Evolutionary conservation across 2,888 invertebrate genomes (phyloP), one percentile per base, ranked within the genome.

Genomic region (Platynereis dumerilii): DNA sequence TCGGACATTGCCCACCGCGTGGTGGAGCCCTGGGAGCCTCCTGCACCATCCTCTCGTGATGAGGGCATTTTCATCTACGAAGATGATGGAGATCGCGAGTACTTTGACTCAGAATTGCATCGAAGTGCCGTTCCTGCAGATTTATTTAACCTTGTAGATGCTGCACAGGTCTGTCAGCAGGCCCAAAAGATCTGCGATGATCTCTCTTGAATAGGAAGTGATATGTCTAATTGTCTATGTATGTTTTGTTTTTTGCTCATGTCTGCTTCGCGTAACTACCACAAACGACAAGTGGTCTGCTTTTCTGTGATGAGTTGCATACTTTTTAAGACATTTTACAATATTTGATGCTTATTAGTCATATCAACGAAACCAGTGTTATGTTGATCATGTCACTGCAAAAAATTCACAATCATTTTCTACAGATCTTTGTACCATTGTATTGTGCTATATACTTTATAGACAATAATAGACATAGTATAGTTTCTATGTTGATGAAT

Each of bases 111-210:
- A 24, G 58, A 53, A 34, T 42, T 42, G 34, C 52, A 64, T 24
- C 53, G 58, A 20, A 39, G 28, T 7, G 64, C 64, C 20, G 64
- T 58, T 22, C 29, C 58, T n/a, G 29, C 45, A n/a, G 64, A 69
- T 52, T 28, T 66, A 20, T 70, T 74, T 45, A 65, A 72, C 44
- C 53, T 62, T 48, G 62, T 67, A 1, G 76, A 76, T 28, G 73
- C 73, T 12, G 65, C 62, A 42, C 65, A 72, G 34, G 72, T 76
- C 12, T 72, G 66, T 28, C 67, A 72, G 54, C 71, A 75, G 64
- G 76, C 75, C 10, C 65, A 72, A 34, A 67, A 72, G 55, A 65
- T 75, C 34, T 69, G 73, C 59, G 71, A 73, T 24, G 34, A 59
- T 27, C 34, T 58, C 20, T 27, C 55, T 24, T 55, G 42, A 34